phyloP scores from a whole-genome alignment of 2,888 invertebrate genomes.

The Rhorus exstirpatorius region DNA sequence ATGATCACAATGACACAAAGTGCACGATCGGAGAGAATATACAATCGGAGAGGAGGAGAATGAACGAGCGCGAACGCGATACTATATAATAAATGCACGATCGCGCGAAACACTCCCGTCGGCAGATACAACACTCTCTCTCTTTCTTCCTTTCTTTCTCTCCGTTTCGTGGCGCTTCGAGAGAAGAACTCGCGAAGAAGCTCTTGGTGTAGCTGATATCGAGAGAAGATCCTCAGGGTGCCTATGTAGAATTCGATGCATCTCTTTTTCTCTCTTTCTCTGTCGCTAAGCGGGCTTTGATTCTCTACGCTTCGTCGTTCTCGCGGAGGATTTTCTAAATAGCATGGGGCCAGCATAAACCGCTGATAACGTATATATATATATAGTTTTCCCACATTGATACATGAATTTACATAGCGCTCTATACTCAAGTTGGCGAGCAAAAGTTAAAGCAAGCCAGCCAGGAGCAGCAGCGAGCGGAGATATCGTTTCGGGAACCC shows the following conservation, averaged over 20 bases:
- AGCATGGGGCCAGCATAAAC: conserved; percentile 44
- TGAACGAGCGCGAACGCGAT: conserved; percentile 57
- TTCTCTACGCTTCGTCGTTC: conserved; percentile 17
- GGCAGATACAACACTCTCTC: conserved; percentile 33
- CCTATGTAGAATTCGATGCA: conserved; percentile 43
- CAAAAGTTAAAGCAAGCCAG: conserved; percentile 9
- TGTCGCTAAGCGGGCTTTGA: conserved; percentile 55
- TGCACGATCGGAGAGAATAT: conserved; percentile 22
- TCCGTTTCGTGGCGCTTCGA: conserved; percentile 48
- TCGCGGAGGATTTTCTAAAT: conserved; percentile 59
- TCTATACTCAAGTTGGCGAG: conserved; percentile 23
- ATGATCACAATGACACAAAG: conserved; percentile 9
- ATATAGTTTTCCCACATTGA: conserved; percentile 24
- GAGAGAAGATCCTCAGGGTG: conserved; percentile 58
- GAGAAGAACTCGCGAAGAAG: conserved; percentile 56
- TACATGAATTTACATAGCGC: conserved; percentile 41
- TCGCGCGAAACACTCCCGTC: conserved; percentile 59
- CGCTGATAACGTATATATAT: conserved; percentile 20
- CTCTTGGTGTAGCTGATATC: conserved; percentile 42
- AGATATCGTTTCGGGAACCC: conserved; percentile 4
- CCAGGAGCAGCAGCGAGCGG: conserved; percentile 37
- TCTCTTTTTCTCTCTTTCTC: conserved; percentile 32
- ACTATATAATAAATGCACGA: conserved; percentile 61
- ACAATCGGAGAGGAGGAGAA: conserved; percentile 40
- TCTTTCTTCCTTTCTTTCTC: conserved; percentile 20